Percentiles rank a stretch among this genome's conserved stretches.
Evolutionary conservation across 2,797 vertebrate genomes (phyloP).

Genomic region (Mionectes olivaceus): DNA sequence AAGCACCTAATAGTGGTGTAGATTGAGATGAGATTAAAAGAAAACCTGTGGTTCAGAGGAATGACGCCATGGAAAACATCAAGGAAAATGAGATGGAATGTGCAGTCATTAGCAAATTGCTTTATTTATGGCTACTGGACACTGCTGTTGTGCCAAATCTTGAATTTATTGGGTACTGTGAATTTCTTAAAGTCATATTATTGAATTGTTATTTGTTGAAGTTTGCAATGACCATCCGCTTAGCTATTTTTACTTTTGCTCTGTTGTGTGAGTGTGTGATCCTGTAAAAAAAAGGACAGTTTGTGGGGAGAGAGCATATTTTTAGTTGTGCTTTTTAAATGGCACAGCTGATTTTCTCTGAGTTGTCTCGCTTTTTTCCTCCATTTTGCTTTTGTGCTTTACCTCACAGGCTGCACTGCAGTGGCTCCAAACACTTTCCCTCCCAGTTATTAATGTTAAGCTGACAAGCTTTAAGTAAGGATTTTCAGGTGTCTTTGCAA

Average conservation of each 20-base stretch:
- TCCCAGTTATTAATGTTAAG: constrained; percentile 46
- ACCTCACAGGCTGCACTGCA: neutral
- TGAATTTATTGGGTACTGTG: neutral
- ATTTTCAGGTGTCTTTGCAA: constrained; percentile 68
- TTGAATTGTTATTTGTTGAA: constrained; percentile 3
- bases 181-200: constrained; percentile 30
- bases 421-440: neutral
- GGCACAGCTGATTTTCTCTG: neutral
- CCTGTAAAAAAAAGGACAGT: neutral
- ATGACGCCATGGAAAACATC: constrained; percentile 29
- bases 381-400: constrained; percentile 11
- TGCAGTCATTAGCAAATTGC: constrained; percentile 37
- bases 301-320: neutral
- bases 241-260: constrained; percentile 2
- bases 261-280: neutral
- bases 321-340: neutral
- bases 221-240: neutral
- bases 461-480: constrained; percentile 43
- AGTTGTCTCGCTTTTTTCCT: neutral
- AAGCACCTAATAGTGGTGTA: neutral
- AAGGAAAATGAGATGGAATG: constrained; percentile 54
- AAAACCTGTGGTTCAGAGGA: constrained; percentile 52
- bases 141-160: neutral
- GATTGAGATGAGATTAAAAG: constrained; percentile 56
- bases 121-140: constrained; percentile 43